Base-by-base conservation (phyloP, 1,140 invertebrate genomes). In the Orchesella cincta region DNA sequence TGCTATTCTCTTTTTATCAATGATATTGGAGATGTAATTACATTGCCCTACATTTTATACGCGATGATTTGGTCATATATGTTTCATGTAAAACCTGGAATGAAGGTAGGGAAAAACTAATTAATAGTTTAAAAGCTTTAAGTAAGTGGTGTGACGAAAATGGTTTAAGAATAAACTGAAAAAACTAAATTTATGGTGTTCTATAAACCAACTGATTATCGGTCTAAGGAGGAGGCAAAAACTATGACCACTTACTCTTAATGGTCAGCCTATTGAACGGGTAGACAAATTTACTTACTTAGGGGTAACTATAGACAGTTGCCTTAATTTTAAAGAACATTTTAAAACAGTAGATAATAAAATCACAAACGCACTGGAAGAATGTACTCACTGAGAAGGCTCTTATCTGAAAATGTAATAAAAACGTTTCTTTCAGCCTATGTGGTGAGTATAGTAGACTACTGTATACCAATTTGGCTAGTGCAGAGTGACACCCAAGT, bases 61-160 rank as follows among this genome's bases (percentile, higher is more conserved):
- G 84, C 83, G 16, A 84, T 52, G 82, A 85, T 72, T 82, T 81
- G 16, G 83, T 81, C 3, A 36, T 83, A 12, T 28, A 8, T 74
- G 20, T 3, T 3, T 1, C 23, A 12, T 31, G 28, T 26, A 57
- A 8, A 8, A 3, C 2, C 2, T 8, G 29, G n/a, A 34, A 74
- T 20, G 73, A 29, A n/a, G 28, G 14, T 31, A 20, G 1, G 20
- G 18, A 29, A 3, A 74, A 18, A 8, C 2, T 74, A 26, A 12
- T 54, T 23, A 20, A 52, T 1, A 3, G 51, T 23, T 20, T 74
- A 12, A 33, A 34, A 12, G 26, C 3, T 3, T 2, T 74, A 57
- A 28, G 28, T 26, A 5, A 57, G 1, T 74, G 73, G 73, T 74
- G 39, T 74, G 33, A 8, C 20, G 12, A 26, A 52, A 74, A 74